Base-by-base conservation (phyloP, 2,113 vertebrate genomes). In the Ia io region DNA sequence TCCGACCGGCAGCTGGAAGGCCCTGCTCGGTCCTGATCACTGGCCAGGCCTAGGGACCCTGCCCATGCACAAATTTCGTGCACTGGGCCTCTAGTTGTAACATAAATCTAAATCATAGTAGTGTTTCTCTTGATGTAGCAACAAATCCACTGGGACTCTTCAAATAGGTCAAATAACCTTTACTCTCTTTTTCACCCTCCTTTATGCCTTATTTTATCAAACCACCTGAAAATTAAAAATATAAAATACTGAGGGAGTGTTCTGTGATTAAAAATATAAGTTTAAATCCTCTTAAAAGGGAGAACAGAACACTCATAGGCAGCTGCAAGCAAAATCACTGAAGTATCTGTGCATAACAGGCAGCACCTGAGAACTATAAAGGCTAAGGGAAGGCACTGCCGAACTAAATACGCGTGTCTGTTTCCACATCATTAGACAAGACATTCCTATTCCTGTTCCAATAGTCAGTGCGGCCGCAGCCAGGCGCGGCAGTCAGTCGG, bases 371-470 rank as follows among this genome's bases (percentile, higher is more conserved):
- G 28, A 93, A 69, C 30, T 53, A 70, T 53, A 80, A 85, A 88
- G 44, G 9, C 71, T 78, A 35, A n/a, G 16, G 28, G 17, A 71
- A 90, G 53, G 17, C 47, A 25, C 44, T 42, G 37, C 3, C 70
- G 91, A 95, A 90, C 25, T 70, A 93, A 95, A 69, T 47, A 47
- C 42, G 7, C 61, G 65, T 79, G 20, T 69, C 61, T 85, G 22
- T 79, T 93, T 96, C 80, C 51, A 71, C 92, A 69, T 88, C 85
- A 88, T 95, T 93, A 76, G 25, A 73, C 59, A 78, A 85, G 35
- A 49, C 78, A 79, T 84, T 78, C 42, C 69, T 67, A n/a, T 3
- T 67, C 47, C 10, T 63, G 56, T 61, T 79, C 59, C 76, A 97
- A 17, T 5, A 69, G 49, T 78, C 18, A 67, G 10, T 84, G 51